Evolutionary conservation across 2,888 invertebrate genomes (phyloP), one percentile per base, ranked within the genome.

Genomic region (Neocrepidodera transversa): DNA sequence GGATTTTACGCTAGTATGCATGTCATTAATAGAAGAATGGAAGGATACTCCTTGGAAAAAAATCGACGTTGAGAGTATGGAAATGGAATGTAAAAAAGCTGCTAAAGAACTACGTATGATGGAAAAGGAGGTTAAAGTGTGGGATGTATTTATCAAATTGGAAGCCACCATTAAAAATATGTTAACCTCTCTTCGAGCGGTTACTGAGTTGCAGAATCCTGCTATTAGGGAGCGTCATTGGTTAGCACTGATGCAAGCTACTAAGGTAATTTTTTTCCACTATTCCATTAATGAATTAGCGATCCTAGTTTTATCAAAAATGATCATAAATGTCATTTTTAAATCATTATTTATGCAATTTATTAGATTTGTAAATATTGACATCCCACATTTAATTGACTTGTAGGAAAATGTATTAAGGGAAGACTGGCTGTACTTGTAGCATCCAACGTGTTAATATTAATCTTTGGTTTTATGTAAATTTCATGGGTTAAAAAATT

Each of bases 141-240:
- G 89, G 92, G 90, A 93, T 59, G 88, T 93, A 2, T 97, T 91
- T 76, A 73, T 83, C n/a, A 85, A 87, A 17, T 84, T 92, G 64
- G 96, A 97, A 78, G 86, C 84, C 3, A 87, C 87, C 2, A 88
- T 97, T 18, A 93, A 92, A 81, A 97, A 97, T 79, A 89, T 97
- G 84, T 86, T 97, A 84, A 95, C 96, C 0, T 95, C 97, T 0
- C 79, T 97, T 64, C 84, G 94, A 76, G 95, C 96, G 0, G 92
- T 97, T 1, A 92, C 93, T 2, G 96, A 97, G 75, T 82, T 97
- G 6, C 96, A 97, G 79, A 97, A 97, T 80, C 94, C 95, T 0
- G 92, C 96, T 0, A 95, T 97, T 68, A 86, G 93, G 64, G 93
- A 95, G 62, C 85, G 97, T 43, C 97, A 97, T 81, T 97, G 97